Evolutionary conservation across 2,113 vertebrate genomes (phyloP), one percentile per base, ranked within the genome.

Genomic region (Gopherus flavomarginatus): DNA sequence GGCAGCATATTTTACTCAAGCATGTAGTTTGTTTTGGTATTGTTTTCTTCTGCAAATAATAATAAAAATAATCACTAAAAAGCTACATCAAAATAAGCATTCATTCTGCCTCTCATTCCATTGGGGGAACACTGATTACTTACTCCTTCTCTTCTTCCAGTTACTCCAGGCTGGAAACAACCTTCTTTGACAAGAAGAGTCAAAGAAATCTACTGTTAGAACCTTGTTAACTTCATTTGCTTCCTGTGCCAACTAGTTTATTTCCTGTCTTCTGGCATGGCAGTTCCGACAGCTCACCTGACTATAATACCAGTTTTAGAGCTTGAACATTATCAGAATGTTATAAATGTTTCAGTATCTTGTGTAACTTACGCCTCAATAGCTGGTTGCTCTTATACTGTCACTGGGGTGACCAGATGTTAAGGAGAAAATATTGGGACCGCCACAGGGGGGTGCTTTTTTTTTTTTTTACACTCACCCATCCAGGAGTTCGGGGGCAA

Each of bases 1-100:
- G 49, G 75, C 89, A 93, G 69, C 84, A 81, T 88, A 92, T 94
- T 94, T 97, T 93, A 54, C 52, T 91, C 53, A 94, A 83, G 13
- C 92, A 86, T 88, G 6, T 92, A 92, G 85, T 88, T 93, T 93
- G 38, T 94, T 98, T 98, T 89, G 3, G 5, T 78, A 83, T 90
- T 86, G 49, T 81, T 77, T 90, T 75, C 11, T 53, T 93, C 78
- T 93, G 85, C 85, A 97, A 78, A 82, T 97, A 83, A 50, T 95
- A 94, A 83, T 95, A 90, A 85, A 92, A 89, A 80, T 92, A 93
- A 44, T 92, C 87, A 80, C 44, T 91, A 82, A 95, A 80, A 95
- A 4, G 47, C 2, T 49, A 47, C 57, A 59, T 69, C 81, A 53
- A 88, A 92, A 17, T 82, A 78, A 62, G 7, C 81, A 90, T 91